Percentiles rank a stretch among this genome's conserved stretches.
phyloP scores from a whole-genome alignment of 2,797 vertebrate genomes.

The Pseudotriccus pelzelni region DNA sequence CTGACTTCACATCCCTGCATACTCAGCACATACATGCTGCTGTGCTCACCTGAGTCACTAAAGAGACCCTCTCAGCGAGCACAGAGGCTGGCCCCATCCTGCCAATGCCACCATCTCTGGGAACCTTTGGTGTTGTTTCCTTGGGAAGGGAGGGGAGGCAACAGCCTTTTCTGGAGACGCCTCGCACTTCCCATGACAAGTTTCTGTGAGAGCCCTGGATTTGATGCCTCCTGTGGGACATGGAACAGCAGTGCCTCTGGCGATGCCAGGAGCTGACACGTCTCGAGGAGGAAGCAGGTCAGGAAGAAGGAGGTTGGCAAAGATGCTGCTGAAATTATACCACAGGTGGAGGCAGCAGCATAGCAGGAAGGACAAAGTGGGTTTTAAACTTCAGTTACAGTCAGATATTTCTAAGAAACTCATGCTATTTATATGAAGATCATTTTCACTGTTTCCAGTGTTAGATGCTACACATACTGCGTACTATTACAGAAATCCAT shows the following conservation, averaged over 20 bases:
- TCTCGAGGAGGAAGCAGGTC: not conserved
- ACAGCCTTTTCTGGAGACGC: not conserved
- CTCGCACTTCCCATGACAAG: not conserved
- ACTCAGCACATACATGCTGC: rapidly evolving
- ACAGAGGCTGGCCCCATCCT: not conserved
- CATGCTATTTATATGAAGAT: not conserved
- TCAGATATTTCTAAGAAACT: not conserved
- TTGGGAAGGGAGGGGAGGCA: not conserved
- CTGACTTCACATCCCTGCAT: not conserved
- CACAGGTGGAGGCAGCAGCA: not conserved
- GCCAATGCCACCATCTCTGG: not conserved
- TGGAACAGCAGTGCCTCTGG: not conserved
- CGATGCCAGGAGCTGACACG: not conserved
- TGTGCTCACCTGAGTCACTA: rapidly evolving
- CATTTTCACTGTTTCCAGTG: not conserved
- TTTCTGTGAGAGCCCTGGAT: not conserved
- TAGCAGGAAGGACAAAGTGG: not conserved
- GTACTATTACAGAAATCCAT: not conserved
- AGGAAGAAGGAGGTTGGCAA: not conserved
- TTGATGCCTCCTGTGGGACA: not conserved
- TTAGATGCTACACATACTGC: not conserved
- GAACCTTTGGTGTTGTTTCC: not conserved
- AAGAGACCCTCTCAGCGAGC: not conserved
- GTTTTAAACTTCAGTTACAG: not conserved
- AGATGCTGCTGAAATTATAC: not conserved